These are phyloP conservation scores for Globicephala melas DNA, from an alignment of 2,113 vertebrate species.

Conservation along the genomic window DNA sequence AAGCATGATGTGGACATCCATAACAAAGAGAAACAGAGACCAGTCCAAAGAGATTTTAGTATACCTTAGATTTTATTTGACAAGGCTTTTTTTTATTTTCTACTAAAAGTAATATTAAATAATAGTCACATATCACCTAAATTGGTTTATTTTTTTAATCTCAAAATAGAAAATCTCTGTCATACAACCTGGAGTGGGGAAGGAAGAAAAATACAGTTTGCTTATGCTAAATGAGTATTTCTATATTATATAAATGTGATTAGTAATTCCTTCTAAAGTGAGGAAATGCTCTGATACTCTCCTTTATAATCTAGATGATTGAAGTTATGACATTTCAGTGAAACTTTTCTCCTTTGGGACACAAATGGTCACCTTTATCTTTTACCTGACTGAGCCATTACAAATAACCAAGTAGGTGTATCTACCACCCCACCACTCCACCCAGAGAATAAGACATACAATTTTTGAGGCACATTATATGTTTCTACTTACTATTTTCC, in stretches of 20 bases:
- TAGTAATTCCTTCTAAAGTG: background rate
- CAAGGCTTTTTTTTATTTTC: background rate
- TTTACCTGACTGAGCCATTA: background rate
- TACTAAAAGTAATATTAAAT: background rate
- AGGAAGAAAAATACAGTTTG: background rate
- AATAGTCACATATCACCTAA: background rate
- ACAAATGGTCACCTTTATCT: background rate
- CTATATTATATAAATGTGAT: background rate
- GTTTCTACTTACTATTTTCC: background rate
- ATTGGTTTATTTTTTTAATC: background rate
- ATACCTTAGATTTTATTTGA: background rate
- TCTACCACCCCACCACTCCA: background rate
- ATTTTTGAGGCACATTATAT: background rate
- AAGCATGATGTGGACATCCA: background rate
- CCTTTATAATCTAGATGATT: background rate
- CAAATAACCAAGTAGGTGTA: background rate
- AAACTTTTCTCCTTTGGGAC: background rate
- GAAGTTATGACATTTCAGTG: background rate
- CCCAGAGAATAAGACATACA: background rate
- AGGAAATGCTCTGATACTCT: background rate
- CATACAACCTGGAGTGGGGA: background rate
- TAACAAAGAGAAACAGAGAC: background rate
- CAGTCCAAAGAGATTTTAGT: background rate
- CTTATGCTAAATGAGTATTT: background rate
- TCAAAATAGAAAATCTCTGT: background rate